A percentile compares a stretch with the other conserved stretches of the same genome.
Conservation (phyloP, 2,113 vertebrate genomes). For the Sander vitreus region DNA sequence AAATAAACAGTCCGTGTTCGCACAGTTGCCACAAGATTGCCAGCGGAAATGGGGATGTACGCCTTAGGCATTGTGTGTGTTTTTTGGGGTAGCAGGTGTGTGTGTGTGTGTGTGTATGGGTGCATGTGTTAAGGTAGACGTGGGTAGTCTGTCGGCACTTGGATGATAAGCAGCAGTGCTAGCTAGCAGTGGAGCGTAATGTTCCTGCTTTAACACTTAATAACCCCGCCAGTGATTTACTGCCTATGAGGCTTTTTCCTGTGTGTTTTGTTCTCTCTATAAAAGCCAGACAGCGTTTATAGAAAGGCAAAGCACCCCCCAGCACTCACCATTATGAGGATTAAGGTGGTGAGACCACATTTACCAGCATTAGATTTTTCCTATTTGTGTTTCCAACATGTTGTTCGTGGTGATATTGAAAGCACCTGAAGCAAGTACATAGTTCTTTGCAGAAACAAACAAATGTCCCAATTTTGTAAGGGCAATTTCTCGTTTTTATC, state of each 20-base stretch:
- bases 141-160: conserved; percentile 23
- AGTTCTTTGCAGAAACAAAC: conserved; percentile 22
- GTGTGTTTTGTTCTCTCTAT: conserved; percentile 70
- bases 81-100: conserved; percentile 16
- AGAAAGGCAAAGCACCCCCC: conserved; percentile 49
- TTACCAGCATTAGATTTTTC: conserved; percentile 58
- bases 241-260: conserved; percentile 66
- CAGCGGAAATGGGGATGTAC: conserved; percentile 2
- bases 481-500: neutral
- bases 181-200: conserved; percentile 60
- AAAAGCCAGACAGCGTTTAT: conserved; percentile 73
- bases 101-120: conserved; percentile 9
- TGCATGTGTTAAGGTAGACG: conserved; percentile 44
- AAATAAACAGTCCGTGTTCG: conserved; percentile 47
- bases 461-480: conserved; percentile 9
- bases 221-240: conserved; percentile 73
- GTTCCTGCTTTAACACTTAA: conserved; percentile 75
- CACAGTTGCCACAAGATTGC: conserved; percentile 14
- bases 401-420: conserved; percentile 58
- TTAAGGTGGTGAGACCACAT: conserved; percentile 71
- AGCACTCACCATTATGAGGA: conserved; percentile 75
- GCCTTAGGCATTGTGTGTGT: conserved; percentile 22
- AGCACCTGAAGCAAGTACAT: conserved; percentile 47
- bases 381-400: conserved; percentile 51
- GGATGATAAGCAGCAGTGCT: conserved; percentile 56